Conservation (phyloP, 2,113 vertebrate species). For the human (Homo sapiens) region GRCh38 chr2:22867001-22867500, state of each 20-base stretch:
- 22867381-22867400: conserved; percentile 62
- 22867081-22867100: background rate
- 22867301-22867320: background rate
- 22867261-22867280: conserved; percentile 21
- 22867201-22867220: background rate
- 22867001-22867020: background rate
- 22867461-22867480: conserved; percentile 68
- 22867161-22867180: background rate
- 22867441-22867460: conserved; percentile 71
- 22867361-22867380: conserved; percentile 22
- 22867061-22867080: background rate
- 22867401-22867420: conserved; percentile 40
- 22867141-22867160: background rate
- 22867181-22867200: background rate
- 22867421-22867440: conserved; percentile 67
- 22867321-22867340: conserved; percentile 32
- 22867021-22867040: background rate
- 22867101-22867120: background rate
- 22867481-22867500: conserved; percentile 63
- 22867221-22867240: background rate
- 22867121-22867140: background rate
- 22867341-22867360: background rate
- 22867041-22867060: background rate
- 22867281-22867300: background rate
- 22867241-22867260: background rate